These are phyloP conservation scores for Falco berigora DNA, from an alignment of 2,797 vertebrate genomes.

Conservation along the genomic window DNA sequence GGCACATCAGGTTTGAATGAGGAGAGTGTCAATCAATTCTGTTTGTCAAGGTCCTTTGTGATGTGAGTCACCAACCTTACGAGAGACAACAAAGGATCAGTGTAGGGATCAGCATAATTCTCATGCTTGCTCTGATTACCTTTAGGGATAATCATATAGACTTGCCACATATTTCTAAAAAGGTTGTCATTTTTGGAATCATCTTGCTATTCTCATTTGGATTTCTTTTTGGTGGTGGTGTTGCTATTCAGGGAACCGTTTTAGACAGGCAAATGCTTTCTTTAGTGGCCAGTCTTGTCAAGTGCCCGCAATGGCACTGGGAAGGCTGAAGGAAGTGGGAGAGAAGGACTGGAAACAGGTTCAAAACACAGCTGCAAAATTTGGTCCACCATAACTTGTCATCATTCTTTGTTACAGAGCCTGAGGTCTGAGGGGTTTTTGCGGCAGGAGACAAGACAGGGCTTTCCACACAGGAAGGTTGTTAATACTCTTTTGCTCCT, in stretches of 20 bases:
- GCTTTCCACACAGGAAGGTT: background rate
- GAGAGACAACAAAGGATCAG: background rate
- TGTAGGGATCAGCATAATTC: conserved; percentile 8
- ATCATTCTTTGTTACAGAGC: background rate
- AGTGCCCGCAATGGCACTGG: background rate
- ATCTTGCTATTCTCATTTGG: background rate
- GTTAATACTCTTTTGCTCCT: background rate
- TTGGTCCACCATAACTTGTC: background rate
- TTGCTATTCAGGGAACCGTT: background rate
- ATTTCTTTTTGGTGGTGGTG: background rate
- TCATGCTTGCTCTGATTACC: background rate
- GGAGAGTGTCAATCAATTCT: conserved; percentile 7
- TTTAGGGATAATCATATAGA: background rate
- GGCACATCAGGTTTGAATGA: background rate
- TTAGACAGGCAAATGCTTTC: background rate
- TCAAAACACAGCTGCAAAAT: background rate
- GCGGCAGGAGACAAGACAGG: background rate
- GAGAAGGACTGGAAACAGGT: background rate
- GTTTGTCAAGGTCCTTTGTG: conserved; percentile 4
- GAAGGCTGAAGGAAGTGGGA: background rate
- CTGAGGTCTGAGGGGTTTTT: background rate
- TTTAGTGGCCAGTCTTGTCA: background rate
- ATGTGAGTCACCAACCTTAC: conserved; percentile 9
- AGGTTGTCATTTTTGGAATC: background rate
- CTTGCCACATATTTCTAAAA: background rate